phyloP scores from a whole-genome alignment of 2,888 invertebrate species.

The Ectobius pallidus region DNA sequence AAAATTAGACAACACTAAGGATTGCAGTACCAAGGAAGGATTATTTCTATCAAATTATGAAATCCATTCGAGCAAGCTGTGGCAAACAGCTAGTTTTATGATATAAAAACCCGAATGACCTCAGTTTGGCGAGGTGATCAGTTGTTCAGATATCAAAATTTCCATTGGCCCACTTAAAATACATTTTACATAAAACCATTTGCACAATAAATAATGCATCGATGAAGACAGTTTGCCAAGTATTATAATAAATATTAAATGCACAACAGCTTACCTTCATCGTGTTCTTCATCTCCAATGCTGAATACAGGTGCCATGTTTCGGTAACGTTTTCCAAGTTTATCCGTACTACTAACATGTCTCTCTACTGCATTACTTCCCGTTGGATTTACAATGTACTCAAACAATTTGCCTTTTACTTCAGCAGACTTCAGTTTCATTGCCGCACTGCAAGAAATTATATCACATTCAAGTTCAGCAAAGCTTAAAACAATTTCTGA shows the following conservation, averaged over 20 bases:
- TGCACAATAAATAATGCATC: neutral
- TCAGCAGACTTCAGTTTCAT: constrained; percentile 91
- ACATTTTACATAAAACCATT: no score
- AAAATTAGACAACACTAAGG: no score
- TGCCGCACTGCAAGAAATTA: constrained; percentile 65
- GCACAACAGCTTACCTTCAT: constrained; percentile 56
- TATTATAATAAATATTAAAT: constrained; percentile 22
- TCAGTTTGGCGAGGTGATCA: no score
- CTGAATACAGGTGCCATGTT: constrained; percentile 93
- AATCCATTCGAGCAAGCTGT: no score
- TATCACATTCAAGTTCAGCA: neutral
- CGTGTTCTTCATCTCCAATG: constrained; percentile 83
- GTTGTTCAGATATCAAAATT: no score
- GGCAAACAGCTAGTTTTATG: no score
- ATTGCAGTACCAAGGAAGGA: no score
- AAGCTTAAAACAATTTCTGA: neutral
- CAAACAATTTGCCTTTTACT: constrained; percentile 89
- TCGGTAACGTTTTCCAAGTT: constrained; percentile 85
- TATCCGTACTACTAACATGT: constrained; percentile 84
- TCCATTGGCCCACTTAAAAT: no score
- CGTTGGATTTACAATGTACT: constrained; percentile 91
- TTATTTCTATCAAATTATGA: no score
- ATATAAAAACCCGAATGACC: no score
- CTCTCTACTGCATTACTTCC: constrained; percentile 63
- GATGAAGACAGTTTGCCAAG: constrained; percentile 27